Conservation (phyloP, 2,888 invertebrate species). For the Papilio protenor region DNA sequence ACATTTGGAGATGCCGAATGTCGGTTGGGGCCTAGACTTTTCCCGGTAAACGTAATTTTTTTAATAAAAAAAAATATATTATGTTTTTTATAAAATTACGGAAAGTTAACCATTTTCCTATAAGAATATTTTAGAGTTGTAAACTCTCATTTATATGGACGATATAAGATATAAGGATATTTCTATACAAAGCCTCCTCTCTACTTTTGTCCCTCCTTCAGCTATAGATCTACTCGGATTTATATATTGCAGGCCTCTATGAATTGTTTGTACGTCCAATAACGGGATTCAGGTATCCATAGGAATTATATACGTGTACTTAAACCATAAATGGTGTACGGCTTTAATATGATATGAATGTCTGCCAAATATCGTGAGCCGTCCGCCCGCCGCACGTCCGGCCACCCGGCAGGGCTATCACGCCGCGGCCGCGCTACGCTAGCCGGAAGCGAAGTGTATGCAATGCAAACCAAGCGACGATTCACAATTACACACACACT, state of each 20-base stretch:
- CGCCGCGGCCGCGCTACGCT: neutral
- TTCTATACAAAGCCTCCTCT: too few relatives aligned
- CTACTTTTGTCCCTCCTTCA: neutral
- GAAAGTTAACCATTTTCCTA: too few relatives aligned
- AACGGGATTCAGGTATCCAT: neutral
- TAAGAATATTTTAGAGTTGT: neutral
- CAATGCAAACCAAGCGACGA: slow-evolving; percentile 25
- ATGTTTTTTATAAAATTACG: too few relatives aligned
- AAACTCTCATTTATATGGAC: too few relatives aligned
- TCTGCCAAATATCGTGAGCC: slow-evolving; percentile 16
- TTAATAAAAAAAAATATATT: too few relatives aligned
- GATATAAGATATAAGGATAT: too few relatives aligned
- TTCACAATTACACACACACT: slow-evolving; percentile 23
- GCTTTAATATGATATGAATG: slow-evolving; percentile 12
- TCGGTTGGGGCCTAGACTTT: neutral
- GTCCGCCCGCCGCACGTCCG: neutral
- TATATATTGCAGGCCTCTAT: neutral
- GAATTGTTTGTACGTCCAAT: neutral
- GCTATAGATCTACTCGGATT: neutral
- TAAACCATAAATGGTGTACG: neutral
- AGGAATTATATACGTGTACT: neutral
- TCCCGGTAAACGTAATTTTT: too few relatives aligned
- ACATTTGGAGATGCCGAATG: neutral
- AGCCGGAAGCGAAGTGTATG: slow-evolving; percentile 10
- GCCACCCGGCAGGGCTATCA: slow-evolving; percentile 1